phyloP scores from a whole-genome alignment of 2,113 vertebrate genomes.

The Equus przewalskii region DNA sequence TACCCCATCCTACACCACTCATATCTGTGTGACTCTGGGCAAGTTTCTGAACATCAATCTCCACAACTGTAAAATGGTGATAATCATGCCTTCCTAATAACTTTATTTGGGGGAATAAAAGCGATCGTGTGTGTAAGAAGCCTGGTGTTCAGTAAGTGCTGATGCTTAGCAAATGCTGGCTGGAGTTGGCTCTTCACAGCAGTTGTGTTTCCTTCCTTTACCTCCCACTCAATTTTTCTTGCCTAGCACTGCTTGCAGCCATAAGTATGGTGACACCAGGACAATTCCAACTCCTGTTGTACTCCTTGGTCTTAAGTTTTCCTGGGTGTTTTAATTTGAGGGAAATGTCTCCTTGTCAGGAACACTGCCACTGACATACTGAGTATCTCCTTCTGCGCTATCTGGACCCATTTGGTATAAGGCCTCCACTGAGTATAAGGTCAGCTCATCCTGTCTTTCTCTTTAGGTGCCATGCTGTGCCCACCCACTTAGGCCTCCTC shows the following conservation, averaged over 20 bases:
- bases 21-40: neutral
- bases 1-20: neutral
- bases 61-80: neutral
- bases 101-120: neutral
- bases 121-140: too few relatives aligned
- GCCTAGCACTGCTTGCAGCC: neutral
- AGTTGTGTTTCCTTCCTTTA: neutral
- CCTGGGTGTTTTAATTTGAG: neutral
- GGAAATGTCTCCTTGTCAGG: neutral
- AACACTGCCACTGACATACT: neutral
- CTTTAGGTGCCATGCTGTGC: neutral
- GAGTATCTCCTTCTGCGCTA: neutral
- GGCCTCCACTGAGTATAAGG: neutral
- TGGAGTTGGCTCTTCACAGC: neutral
- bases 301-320: neutral
- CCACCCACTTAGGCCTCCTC: too few relatives aligned
- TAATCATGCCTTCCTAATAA: neutral
- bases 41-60: neutral
- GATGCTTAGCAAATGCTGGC: neutral
- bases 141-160: rapidly evolving
- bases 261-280: neutral
- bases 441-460: neutral
- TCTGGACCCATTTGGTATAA: neutral
- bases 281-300: neutral
- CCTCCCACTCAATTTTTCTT: neutral